phyloP scores from a whole-genome alignment of 2,888 invertebrate genomes.

The Hyposoter didymator region DNA sequence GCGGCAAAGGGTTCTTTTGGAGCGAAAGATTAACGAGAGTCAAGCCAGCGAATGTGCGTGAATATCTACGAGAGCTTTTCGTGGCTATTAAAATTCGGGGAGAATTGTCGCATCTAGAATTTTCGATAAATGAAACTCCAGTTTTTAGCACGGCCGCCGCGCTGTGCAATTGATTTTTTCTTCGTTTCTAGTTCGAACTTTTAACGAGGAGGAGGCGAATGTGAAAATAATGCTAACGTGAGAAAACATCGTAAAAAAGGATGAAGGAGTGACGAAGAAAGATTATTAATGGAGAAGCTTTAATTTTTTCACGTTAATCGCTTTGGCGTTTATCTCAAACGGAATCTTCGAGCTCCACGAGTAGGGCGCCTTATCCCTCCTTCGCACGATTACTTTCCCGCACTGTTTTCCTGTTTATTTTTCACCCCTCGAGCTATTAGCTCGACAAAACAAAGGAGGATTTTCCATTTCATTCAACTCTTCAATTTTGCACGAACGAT shows the following conservation, averaged over 20 bases:
- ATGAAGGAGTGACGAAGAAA: not conserved
- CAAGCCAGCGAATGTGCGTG: not conserved
- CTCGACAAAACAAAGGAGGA: not conserved
- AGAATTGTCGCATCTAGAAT: not conserved
- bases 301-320: constrained; percentile 41
- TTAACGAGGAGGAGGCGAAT: not conserved
- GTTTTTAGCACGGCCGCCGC: constrained; percentile 18
- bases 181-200: not conserved
- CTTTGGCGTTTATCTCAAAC: not conserved
- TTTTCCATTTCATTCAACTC: not conserved
- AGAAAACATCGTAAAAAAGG: not conserved
- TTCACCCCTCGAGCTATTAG: not conserved
- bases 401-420: not conserved
- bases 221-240: not conserved
- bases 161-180: constrained; percentile 16
- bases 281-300: constrained; percentile 36
- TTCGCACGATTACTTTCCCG: constrained; percentile 4
- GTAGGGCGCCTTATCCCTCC: not conserved
- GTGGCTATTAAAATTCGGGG: not conserved
- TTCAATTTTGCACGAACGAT: not conserved
- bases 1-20: not conserved
- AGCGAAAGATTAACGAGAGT: not conserved
- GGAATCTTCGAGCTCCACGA: not conserved
- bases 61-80: not conserved
- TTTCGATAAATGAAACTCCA: not conserved